Evolutionary conservation across 2,797 vertebrate species (phyloP), one percentile per base, ranked within the genome.

Genomic region (Cryptoprocta ferox): DNA sequence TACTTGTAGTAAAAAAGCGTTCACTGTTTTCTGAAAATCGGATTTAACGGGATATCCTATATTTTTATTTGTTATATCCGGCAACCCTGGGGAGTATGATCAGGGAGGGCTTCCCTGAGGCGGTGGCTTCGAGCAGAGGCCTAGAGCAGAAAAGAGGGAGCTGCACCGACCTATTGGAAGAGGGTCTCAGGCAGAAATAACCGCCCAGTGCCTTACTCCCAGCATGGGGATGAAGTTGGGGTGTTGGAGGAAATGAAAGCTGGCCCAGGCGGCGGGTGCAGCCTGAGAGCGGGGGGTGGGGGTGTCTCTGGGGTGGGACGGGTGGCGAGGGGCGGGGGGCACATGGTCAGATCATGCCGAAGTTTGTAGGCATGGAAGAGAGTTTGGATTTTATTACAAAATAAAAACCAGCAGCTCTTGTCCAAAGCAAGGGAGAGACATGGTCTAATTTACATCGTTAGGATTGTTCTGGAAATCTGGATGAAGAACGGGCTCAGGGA

Each of bases 51-150:
- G 32, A 45, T 8, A 1, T 8, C 66, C 35, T 24, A 2, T 56
- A 1, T 63, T 86, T 91, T 95, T 53, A 28, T n/a, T 37, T 68
- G 42, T 61, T 65, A 32, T 56, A 81, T 48, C 21, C 65, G 87
- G 50, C 26, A 75, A 21, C 15, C 35, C 35, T 19, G 26, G 35
- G 15, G 21, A 12, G 45, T 28, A 83, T 75, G 32, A 32, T 85
- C 88, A 53, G 76, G 66, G 96, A 94, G 78, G 89, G 45, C 85
- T 85, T 97, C 87, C 89, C 56, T 3, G 80, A 91, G 92, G 94
- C 56, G 61, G 61, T n/a, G 71, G 30, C 81, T 71, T 63, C 73
- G 37, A 48, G 53, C n/a, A 56, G 65, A 88, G 32, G 45, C 53
- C 3, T 71, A 1, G 53, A 92, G 50, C 1, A 5, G 48, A 63